Evolutionary conservation across 2,888 invertebrate species (phyloP).

Genomic region (Syrphus vitripennis): DNA sequence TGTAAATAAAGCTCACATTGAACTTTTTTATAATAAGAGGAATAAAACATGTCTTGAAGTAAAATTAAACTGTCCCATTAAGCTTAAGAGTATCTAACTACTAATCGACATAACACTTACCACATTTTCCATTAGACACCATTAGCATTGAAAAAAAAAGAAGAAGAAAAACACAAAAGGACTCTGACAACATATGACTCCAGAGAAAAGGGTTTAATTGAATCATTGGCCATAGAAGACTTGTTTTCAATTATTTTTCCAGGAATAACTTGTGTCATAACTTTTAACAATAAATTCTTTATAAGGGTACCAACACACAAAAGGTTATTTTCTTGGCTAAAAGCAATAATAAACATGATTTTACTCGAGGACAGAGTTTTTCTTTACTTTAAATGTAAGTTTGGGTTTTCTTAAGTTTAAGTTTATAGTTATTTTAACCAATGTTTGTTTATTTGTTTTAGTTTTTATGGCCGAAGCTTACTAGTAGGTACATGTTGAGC

Average conservation of each 20-base stretch:
- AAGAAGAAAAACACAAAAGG: neutral
- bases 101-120: neutral
- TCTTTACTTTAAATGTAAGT: no score
- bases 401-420: neutral
- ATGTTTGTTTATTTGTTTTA: no score
- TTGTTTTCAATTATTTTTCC: neutral
- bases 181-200: neutral
- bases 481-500: no score
- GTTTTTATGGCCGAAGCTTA: no score
- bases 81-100: neutral
- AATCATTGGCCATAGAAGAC: conserved; percentile 9
- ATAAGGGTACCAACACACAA: neutral
- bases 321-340: neutral
- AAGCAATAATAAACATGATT: neutral
- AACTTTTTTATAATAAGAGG: neutral
- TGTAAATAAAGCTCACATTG: neutral
- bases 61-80: neutral
- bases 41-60: neutral
- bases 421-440: neutral
- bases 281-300: neutral
- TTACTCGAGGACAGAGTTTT: neutral
- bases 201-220: neutral
- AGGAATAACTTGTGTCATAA: conserved; percentile 1
- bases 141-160: neutral
- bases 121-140: conserved; percentile 1